These are phyloP conservation scores for Cydia splendana DNA, from an alignment of 1,140 invertebrate species.

Conservation along the genomic window DNA sequence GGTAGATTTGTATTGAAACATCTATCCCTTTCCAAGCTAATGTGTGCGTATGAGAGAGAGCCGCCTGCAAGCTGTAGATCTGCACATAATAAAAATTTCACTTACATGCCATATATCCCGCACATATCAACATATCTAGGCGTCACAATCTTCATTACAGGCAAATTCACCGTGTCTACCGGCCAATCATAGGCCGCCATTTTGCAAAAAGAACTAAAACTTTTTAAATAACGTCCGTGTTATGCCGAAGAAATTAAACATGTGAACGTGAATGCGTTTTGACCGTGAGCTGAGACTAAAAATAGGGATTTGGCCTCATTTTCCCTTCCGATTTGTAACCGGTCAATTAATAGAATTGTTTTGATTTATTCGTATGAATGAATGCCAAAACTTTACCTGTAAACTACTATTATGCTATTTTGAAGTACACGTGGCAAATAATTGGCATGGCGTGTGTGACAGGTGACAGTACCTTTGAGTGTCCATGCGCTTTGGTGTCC, in stretches of 20 bases:
- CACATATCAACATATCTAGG: slow-evolving; percentile 66
- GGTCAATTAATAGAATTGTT: background rate
- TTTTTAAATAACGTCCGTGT: slow-evolving; percentile 17
- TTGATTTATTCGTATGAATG: slow-evolving; percentile 27
- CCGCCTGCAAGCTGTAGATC: background rate
- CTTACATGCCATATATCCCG: slow-evolving; percentile 72
- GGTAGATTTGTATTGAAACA: no score
- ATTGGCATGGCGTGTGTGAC: no score
- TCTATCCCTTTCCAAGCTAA: background rate
- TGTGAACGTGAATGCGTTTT: slow-evolving; percentile 29
- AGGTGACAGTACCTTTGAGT: no score
- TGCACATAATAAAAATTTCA: slow-evolving; percentile 34
- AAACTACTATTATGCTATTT: slow-evolving; percentile 1
- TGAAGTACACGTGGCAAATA: background rate
- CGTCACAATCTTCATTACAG: slow-evolving; percentile 70
- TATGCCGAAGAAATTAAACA: slow-evolving; percentile 24
- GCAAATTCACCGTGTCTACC: slow-evolving; percentile 66
- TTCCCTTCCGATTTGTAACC: slow-evolving; percentile 11
- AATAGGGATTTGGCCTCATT: slow-evolving; percentile 43
- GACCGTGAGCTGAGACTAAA: slow-evolving; percentile 50
- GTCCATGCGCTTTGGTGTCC: no score
- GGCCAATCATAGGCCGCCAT: slow-evolving; percentile 67
- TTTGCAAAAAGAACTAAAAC: slow-evolving; percentile 35
- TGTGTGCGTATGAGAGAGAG: background rate
- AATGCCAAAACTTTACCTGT: slow-evolving; percentile 18